phyloP scores from a whole-genome alignment of 30 jellyfish, hydroid and myxozoan genomes.

The Hydra vulgaris region DNA sequence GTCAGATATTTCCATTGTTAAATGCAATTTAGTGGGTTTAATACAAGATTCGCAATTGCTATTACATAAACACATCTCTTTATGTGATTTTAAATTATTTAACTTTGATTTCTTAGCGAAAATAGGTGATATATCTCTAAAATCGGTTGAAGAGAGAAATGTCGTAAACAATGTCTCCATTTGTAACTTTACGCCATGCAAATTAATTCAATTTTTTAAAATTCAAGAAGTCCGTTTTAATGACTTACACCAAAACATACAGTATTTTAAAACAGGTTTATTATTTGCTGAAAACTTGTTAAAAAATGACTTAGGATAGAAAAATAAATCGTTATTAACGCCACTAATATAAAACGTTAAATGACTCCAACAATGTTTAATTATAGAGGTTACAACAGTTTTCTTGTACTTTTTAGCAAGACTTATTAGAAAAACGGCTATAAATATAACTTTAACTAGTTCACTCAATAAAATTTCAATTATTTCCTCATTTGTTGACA shows the following conservation, averaged over 20 bases:
- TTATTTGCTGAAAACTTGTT: neutral
- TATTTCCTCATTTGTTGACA: neutral
- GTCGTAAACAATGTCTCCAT: neutral
- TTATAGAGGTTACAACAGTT: neutral
- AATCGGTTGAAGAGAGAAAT: neutral
- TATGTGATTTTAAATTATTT: neutral
- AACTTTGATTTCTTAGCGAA: neutral
- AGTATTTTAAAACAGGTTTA: neutral
- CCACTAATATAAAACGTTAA: no score
- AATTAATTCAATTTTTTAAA: neutral
- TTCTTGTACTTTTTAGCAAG: neutral
- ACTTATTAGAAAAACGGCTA: neutral
- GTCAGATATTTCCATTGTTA: neutral
- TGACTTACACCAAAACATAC: neutral
- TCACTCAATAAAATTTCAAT: neutral
- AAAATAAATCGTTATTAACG: neutral
- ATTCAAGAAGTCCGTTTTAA: neutral
- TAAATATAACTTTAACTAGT: neutral
- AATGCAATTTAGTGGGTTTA: neutral
- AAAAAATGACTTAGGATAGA: neutral
- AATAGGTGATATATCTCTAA: neutral
- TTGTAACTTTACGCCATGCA: neutral
- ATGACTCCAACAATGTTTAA: neutral
- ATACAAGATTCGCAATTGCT: no score
- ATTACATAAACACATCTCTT: neutral